A percentile compares a stretch with the other conserved stretches of the same genome.
phyloP scores from a whole-genome alignment of 2,113 vertebrate genomes.

The Bos javanicus region DNA sequence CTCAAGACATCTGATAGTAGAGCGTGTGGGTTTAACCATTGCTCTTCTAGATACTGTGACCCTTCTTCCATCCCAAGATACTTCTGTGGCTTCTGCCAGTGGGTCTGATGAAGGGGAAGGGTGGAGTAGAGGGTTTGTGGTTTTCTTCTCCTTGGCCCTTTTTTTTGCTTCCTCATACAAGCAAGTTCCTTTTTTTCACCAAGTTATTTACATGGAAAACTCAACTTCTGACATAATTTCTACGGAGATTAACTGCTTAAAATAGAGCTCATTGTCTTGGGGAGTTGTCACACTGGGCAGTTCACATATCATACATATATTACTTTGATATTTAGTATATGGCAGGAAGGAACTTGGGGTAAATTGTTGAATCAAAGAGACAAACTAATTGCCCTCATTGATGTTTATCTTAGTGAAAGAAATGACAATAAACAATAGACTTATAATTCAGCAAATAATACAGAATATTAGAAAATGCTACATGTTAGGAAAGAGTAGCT shows the following conservation, averaged over 20 bases:
- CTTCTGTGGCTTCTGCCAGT: background rate
- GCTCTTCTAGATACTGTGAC: background rate
- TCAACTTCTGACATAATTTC: background rate
- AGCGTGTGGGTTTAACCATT: background rate
- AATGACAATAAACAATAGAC: background rate
- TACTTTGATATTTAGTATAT: background rate
- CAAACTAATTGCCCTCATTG: background rate
- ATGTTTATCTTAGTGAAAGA: background rate
- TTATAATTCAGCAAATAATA: background rate
- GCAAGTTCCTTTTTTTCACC: background rate
- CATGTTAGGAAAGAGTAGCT: background rate
- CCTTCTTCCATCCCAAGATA: background rate
- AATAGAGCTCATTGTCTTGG: background rate
- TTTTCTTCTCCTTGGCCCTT: background rate
- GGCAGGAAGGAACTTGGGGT: background rate
- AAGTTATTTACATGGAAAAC: background rate
- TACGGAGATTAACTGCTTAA: background rate
- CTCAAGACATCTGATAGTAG: background rate
- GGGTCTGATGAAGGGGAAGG: fast-evolving
- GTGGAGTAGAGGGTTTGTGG: fast-evolving
- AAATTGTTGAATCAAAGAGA: background rate
- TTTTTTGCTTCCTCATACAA: background rate
- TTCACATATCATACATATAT: background rate
- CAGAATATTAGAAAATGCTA: background rate
- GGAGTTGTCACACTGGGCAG: background rate